Conservation (phyloP, 1,140 invertebrate genomes). For the Palaemon carinicauda region DNA sequence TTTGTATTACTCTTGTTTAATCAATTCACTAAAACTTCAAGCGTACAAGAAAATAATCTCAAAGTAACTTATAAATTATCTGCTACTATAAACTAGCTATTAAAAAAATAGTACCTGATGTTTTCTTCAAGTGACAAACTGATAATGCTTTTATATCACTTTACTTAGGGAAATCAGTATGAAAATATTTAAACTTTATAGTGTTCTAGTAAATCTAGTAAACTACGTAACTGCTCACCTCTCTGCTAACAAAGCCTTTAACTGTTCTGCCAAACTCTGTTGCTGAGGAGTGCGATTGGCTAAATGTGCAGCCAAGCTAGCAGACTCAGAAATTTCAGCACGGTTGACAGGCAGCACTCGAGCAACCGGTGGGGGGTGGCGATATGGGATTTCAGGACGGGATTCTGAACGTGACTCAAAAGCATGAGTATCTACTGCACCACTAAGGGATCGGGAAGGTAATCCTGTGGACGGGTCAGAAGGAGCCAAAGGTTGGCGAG, state of each 20-base stretch:
- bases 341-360: slow-evolving; percentile 53
- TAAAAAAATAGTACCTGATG: too few relatives aligned
- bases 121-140: too few relatives aligned
- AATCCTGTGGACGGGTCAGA: slow-evolving; percentile 1
- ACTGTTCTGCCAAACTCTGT: slow-evolving; percentile 50
- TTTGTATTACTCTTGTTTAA: too few relatives aligned
- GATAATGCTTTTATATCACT: too few relatives aligned
- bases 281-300: slow-evolving; percentile 50
- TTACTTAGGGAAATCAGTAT: too few relatives aligned
- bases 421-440: neutral
- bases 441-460: neutral
- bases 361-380: slow-evolving; percentile 53
- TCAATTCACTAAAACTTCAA: too few relatives aligned
- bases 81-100: too few relatives aligned
- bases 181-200: too few relatives aligned
- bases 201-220: too few relatives aligned
- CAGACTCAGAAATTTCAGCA: slow-evolving; percentile 31
- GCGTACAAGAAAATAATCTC: too few relatives aligned
- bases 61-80: too few relatives aligned
- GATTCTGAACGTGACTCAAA: slow-evolving; percentile 11
- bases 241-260: slow-evolving; percentile 54
- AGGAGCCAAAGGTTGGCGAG: neutral
- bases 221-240: slow-evolving; percentile 26
- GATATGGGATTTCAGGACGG: slow-evolving; percentile 46
- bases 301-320: slow-evolving; percentile 32